Conservation (phyloP, 2,888 invertebrate species). For the Microplitis deprimator region DNA sequence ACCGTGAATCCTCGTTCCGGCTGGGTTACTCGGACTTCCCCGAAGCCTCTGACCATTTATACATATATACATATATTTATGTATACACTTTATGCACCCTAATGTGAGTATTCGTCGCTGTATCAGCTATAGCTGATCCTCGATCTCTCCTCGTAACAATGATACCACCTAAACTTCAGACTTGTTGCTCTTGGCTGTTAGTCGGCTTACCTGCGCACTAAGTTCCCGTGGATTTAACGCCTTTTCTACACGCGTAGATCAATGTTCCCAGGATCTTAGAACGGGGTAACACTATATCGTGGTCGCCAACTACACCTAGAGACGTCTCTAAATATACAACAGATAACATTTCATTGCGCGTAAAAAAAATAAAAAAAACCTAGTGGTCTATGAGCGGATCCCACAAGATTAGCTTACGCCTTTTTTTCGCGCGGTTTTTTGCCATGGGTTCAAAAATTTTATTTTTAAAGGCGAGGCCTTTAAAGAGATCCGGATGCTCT, state of each 20-base stretch:
- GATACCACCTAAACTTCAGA: background rate
- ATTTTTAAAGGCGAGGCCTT: too few species aligned
- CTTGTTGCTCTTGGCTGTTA: too few species aligned
- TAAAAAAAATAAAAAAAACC: slow-evolving; percentile 7
- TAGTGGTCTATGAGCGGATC: background rate
- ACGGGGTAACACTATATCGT: slow-evolving; percentile 17
- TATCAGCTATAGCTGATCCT: background rate
- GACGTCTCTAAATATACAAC: background rate
- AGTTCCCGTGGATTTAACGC: background rate
- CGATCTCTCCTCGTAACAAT: background rate
- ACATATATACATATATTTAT: slow-evolving; percentile 6
- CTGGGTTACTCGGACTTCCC: slow-evolving; percentile 28
- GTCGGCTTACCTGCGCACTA: too few species aligned
- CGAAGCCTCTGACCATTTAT: slow-evolving; percentile 18
- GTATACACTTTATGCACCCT: background rate
- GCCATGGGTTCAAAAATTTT: too few species aligned
- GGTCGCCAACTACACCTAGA: slow-evolving; percentile 9
- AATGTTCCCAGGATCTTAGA: slow-evolving; percentile 9
- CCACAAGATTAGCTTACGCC: too few species aligned
- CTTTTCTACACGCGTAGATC: background rate
- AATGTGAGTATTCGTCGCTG: background rate
- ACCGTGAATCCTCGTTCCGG: slow-evolving; percentile 38
- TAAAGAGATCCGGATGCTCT: too few species aligned
- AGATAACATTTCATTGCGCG: background rate
- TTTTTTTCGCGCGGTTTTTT: background rate